These are phyloP conservation scores for Pangasius sanitwongsei DNA, from an alignment of 2,797 vertebrate species.

Conservation along the genomic window DNA sequence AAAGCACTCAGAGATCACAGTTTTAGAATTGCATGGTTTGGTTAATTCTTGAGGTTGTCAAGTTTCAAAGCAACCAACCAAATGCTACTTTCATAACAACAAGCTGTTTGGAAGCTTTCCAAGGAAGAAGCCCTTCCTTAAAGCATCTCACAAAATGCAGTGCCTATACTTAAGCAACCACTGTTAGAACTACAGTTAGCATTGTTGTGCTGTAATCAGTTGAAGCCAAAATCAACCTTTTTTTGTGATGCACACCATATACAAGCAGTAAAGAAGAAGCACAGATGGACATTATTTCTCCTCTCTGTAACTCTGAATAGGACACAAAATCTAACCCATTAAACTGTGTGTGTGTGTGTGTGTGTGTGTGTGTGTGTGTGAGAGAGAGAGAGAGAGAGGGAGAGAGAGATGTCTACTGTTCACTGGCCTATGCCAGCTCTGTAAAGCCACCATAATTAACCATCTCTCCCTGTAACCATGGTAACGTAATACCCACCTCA, in stretches of 20 bases:
- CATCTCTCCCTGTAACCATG: constrained; percentile 71
- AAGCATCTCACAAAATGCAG: background rate
- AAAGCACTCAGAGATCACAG: background rate
- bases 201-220: background rate
- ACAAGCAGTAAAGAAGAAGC: background rate
- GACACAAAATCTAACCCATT: constrained; percentile 4
- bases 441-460: constrained; percentile 64
- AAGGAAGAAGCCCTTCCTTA: background rate
- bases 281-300: constrained; percentile 28
- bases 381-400: background rate
- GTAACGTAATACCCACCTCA: constrained; percentile 64
- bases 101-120: background rate
- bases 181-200: background rate
- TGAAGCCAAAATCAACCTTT: background rate
- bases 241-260: background rate
- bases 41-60: background rate
- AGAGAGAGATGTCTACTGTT: constrained; percentile 17
- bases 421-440: constrained; percentile 35
- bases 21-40: background rate
- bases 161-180: background rate
- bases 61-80: background rate
- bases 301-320: background rate
- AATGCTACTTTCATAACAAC: constrained; percentile 9
- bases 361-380: background rate
- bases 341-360: background rate